Percentiles rank a stretch among this genome's conserved stretches.
Evolutionary conservation across 2,888 invertebrate genomes (phyloP).

Genomic region (Cosmia trapezina): DNA sequence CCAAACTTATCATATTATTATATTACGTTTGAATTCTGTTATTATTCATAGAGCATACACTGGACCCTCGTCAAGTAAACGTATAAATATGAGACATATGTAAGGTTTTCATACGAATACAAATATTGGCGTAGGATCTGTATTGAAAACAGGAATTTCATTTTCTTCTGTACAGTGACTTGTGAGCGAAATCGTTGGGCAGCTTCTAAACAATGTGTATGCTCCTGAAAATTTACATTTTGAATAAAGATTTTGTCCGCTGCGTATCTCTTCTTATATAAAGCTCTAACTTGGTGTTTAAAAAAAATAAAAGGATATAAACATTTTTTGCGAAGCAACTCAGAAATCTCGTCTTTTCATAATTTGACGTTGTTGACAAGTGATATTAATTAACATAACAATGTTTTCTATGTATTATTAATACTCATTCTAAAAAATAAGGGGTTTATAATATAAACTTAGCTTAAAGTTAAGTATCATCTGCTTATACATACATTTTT

Average conservation of each 20-base stretch:
- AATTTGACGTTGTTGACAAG: too few relatives aligned
- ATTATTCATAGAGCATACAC: conserved; percentile 49
- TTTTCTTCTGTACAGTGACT: conserved; percentile 32
- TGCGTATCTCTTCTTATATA: not conserved
- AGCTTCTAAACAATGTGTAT: not conserved
- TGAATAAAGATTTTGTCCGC: not conserved
- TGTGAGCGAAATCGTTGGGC: not conserved
- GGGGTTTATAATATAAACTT: too few relatives aligned
- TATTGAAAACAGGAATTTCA: conserved; percentile 54
- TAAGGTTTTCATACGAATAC: conserved; percentile 58
- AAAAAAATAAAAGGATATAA: too few relatives aligned
- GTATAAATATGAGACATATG: conserved; percentile 55
- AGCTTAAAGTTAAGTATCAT: too few relatives aligned
- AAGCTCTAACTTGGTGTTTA: too few relatives aligned
- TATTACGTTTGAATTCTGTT: conserved; percentile 40
- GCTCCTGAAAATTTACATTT: conserved; percentile 3
- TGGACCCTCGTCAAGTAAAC: conserved; percentile 44
- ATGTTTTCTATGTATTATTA: too few relatives aligned
- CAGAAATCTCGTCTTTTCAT: not conserved
- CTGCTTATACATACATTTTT: not conserved
- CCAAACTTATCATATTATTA: conserved; percentile 35
- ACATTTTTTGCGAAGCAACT: not conserved
- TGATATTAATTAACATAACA: not conserved
- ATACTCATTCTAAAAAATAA: too few relatives aligned
- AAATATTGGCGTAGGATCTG: conserved; percentile 58